Evolutionary conservation across 2,888 invertebrate genomes (phyloP).

Genomic region (Drosophila acutilabella): DNA sequence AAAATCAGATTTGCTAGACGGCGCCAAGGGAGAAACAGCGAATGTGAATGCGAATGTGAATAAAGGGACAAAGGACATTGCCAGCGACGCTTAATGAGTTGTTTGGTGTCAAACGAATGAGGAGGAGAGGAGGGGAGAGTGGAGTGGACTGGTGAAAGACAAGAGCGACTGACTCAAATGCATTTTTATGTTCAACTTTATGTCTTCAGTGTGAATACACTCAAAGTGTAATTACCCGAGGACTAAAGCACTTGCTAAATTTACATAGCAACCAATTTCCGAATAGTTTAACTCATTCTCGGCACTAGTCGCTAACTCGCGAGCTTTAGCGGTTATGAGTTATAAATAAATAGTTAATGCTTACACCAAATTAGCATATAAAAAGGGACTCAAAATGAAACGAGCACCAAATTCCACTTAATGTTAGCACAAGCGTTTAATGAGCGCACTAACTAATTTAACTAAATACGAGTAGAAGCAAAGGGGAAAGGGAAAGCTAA

Average conservation of each 20-base stretch:
- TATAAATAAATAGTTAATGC: conserved; percentile 26
- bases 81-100: conserved; percentile 51
- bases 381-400: conserved; percentile 2
- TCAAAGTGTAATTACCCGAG: conserved; percentile 50
- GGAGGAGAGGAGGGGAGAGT: neutral
- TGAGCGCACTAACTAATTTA: neutral
- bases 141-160: neutral
- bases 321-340: conserved; percentile 11
- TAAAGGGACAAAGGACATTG: conserved; percentile 41
- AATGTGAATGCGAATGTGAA: conserved; percentile 5
- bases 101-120: conserved; percentile 24
- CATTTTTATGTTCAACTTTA: conserved; percentile 39
- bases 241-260: conserved; percentile 40
- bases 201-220: conserved; percentile 40
- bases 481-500: no score
- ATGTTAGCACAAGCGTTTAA: conserved; percentile 9
- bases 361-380: conserved; percentile 19
- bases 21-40: conserved; percentile 51
- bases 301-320: neutral
- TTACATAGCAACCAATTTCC: conserved; percentile 41
- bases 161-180: conserved; percentile 32
- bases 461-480: neutral
- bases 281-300: conserved; percentile 20
- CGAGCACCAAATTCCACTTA: conserved; percentile 4
- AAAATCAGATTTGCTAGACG: conserved; percentile 59